Percentiles rank a stretch among this genome's conserved stretches.
These are phyloP conservation scores for Nephrocerus scutellatus DNA, from an alignment of 2,888 invertebrate species.

Conservation along the genomic window DNA sequence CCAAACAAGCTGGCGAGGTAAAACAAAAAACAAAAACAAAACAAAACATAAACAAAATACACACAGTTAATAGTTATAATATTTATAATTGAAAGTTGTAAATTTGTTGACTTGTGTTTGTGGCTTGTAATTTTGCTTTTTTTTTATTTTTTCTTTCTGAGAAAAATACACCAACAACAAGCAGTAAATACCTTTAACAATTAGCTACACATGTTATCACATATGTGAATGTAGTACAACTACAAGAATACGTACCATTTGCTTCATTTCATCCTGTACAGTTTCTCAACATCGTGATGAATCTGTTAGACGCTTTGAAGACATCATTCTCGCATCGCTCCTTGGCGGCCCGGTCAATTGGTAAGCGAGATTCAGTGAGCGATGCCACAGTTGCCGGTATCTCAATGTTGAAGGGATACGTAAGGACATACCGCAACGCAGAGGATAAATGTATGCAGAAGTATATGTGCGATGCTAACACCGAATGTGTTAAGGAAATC, in stretches of 20 bases:
- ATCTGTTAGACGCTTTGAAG: constrained; percentile 83
- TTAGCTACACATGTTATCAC: constrained; percentile 14
- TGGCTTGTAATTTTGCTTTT: neutral
- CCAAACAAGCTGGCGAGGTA: constrained; percentile 94
- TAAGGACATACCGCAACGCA: constrained; percentile 67
- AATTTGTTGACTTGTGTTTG: neutral
- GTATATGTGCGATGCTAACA: constrained; percentile 84
- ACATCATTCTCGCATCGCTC: constrained; percentile 90
- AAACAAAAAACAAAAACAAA: constrained; percentile 40
- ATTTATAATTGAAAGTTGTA: no score
- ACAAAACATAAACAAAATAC: constrained; percentile 3
- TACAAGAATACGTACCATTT: constrained; percentile 27
- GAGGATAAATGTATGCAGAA: constrained; percentile 81
- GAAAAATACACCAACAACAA: constrained; percentile 6
- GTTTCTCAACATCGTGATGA: constrained; percentile 89
- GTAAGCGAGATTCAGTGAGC: constrained; percentile 80
- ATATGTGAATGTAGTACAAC: constrained; percentile 28
- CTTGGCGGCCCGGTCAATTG: constrained; percentile 73
- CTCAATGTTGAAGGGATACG: constrained; percentile 83
- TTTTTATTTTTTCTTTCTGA: constrained; percentile 7
- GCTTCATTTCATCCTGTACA: constrained; percentile 45
- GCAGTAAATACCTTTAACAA: constrained; percentile 9
- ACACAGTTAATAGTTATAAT: no score
- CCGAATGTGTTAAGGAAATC: constrained; percentile 74
- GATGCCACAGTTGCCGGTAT: constrained; percentile 85